Percentiles rank a stretch among this genome's conserved stretches.
Evolutionary conservation across 2,113 vertebrate genomes (phyloP).

Genomic region (Eurystomus gularis): DNA sequence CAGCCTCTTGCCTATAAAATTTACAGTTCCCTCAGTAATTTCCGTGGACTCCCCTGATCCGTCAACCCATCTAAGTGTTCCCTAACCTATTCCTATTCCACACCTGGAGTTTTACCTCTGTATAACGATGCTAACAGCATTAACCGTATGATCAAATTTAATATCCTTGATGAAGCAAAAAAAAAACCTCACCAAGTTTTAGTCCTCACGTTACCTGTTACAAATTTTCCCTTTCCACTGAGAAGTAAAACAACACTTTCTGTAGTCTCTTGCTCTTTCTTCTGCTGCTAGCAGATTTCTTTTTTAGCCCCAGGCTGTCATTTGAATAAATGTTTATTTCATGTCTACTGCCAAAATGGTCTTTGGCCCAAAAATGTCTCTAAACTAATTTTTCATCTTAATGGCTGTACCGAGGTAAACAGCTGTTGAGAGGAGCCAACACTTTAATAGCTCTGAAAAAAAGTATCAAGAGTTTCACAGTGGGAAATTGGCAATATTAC

Average conservation of each 20-base stretch:
- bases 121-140: background rate
- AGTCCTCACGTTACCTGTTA: background rate
- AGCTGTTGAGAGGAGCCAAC: background rate
- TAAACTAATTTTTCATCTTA: slow-evolving; percentile 24
- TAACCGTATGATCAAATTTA: background rate
- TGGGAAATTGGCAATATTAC: background rate
- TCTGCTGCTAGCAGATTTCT: background rate
- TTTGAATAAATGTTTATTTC: slow-evolving; percentile 38
- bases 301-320: background rate
- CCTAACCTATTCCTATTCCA: background rate
- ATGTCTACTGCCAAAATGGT: background rate
- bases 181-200: background rate
- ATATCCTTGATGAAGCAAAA: background rate
- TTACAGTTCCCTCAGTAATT: background rate
- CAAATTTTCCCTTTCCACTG: background rate
- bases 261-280: background rate
- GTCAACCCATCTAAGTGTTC: background rate
- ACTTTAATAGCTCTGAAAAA: background rate
- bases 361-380: background rate
- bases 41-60: background rate
- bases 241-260: background rate
- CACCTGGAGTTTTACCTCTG: background rate
- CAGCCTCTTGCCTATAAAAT: background rate
- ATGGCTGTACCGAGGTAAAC: background rate
- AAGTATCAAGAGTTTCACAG: background rate